phyloP scores from a whole-genome alignment of 92 coral and sea anemone species.

The Phenganax stokvisi region DNA sequence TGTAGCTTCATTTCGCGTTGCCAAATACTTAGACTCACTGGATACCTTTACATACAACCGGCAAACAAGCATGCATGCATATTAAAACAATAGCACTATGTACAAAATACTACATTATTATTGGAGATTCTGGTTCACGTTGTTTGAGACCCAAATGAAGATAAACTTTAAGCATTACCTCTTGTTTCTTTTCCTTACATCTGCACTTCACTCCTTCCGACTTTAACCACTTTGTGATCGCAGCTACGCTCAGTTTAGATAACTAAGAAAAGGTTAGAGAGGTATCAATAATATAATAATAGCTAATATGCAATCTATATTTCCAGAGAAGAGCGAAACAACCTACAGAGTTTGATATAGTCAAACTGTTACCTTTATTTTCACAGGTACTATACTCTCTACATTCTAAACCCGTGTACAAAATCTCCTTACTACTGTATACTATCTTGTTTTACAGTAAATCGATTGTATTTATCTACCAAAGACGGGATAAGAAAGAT shows the following conservation, averaged over 20 bases:
- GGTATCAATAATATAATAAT: neutral
- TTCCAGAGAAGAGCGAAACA: no score
- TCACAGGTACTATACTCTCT: no score
- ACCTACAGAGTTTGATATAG: no score
- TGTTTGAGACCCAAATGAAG: slow-evolving; percentile 35
- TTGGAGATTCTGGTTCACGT: slow-evolving; percentile 37
- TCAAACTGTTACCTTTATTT: no score
- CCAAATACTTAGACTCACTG: no score
- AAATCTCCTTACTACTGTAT: no score
- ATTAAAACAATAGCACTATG: neutral
- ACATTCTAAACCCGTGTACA: no score
- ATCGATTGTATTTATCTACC: neutral
- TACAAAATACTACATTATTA: neutral
- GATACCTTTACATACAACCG: no score
- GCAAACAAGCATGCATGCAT: no score
- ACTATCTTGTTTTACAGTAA: neutral
- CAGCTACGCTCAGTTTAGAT: slow-evolving; percentile 59
- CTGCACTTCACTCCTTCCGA: slow-evolving; percentile 65
- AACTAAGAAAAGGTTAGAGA: slow-evolving; percentile 48
- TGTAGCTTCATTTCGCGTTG: no score
- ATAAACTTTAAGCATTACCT: slow-evolving; percentile 68
- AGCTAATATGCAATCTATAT: neutral
- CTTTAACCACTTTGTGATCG: slow-evolving; percentile 74
- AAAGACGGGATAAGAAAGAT: no score
- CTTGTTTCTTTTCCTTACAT: slow-evolving; percentile 79